Base-by-base conservation (phyloP, 2,888 invertebrate species). In the Thymelicus sylvestris region DNA sequence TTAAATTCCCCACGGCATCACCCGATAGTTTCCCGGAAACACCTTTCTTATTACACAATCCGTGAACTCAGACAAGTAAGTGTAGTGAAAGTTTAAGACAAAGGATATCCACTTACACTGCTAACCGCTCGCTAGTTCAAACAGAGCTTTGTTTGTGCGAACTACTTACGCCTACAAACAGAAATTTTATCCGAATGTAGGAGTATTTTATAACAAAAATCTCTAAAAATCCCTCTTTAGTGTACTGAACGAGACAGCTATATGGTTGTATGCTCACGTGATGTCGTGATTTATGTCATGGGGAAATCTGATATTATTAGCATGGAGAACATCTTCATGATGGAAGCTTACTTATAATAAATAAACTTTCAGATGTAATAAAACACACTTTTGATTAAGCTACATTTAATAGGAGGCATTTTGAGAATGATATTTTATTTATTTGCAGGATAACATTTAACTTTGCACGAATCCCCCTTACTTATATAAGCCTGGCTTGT, bases 81-180 rank as follows among this genome's bases (percentile, higher is more conserved):
- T 13, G 38, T 13, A 57, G 57, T 31, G 7, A 57, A 38, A 57
- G 57, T 38, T 57, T 31, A 57, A 57, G 57, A 57, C 57, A 31
- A 38, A 57, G 57, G 55, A 57, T 57, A 57, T 57, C 57, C 57
- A 31, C 31, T 57, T 57, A 38, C 57, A 13, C 31, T 7, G 57
- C 57, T 57, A 10, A 62, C 41, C 12, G 44, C 41, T 44, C 48
- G 24, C 31, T 41, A 55, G 59, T 55, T 59, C 47, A 66, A 66
- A 59, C 59, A 57, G 24, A 15, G 38, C 44, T 47, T 64, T 55
- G 63, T 50, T 65, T 65, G 66, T 47, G n/a, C 59, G 31, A 66
- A 66, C 66, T 59, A 59, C 66, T 66, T 59, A 66, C 66, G 47
- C 31, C 48, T 31, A 59, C 59, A 66, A 66, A 66, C 47, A 66